A percentile compares a stretch with the other conserved stretches of the same genome.
phyloP scores from a whole-genome alignment of 2,113 vertebrate genomes.

The Indicator indicator region DNA sequence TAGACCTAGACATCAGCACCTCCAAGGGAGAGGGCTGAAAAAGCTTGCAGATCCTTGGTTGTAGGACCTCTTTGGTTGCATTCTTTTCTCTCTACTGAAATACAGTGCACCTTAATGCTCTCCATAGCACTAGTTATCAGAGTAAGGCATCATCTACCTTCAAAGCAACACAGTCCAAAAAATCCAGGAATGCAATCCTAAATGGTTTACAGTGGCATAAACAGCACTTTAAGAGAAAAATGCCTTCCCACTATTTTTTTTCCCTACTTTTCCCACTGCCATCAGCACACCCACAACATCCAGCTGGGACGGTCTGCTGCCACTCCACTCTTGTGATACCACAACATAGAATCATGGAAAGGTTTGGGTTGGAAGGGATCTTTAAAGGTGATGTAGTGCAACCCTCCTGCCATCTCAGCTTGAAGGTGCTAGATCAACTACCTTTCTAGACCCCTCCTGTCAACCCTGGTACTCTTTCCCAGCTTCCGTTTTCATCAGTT shows the following conservation, averaged over 20 bases:
- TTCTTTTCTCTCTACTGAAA: background rate
- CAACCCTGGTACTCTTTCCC: background rate
- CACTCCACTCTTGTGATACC: background rate
- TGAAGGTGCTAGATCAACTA: background rate
- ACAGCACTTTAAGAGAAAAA: background rate
- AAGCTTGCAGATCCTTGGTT: background rate
- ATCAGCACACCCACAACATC: background rate
- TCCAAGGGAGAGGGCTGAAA: background rate
- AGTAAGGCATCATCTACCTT: background rate
- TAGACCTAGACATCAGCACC: background rate
- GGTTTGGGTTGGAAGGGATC: no score
- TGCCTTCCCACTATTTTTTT: background rate
- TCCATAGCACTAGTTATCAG: background rate
- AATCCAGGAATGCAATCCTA: background rate
- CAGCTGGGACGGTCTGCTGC: background rate
- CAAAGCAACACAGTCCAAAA: background rate
- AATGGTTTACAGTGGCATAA: background rate
- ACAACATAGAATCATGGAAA: no score
- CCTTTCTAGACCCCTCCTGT: background rate
- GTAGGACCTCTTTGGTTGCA: background rate
- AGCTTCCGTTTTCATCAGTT: background rate
- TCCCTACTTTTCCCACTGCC: background rate
- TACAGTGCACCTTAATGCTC: fast-evolving
- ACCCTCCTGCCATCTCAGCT: background rate
- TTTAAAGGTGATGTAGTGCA: no score